Conservation (phyloP, 2,888 invertebrate species). For the Chymomyza procnemis region DNA sequence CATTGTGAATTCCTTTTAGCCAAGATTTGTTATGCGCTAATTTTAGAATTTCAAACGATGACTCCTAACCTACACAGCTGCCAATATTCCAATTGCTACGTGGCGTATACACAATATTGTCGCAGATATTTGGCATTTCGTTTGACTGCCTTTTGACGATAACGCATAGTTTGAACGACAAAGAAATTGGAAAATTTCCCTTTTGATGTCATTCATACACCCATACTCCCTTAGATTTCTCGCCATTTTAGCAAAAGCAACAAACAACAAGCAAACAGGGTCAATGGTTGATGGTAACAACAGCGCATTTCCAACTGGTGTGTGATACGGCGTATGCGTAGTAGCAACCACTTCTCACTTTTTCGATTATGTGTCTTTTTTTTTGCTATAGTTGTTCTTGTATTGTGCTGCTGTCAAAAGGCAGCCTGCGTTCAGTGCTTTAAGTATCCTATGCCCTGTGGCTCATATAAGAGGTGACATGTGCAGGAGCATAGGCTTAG, state of each 20-base stretch:
- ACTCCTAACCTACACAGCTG: neutral
- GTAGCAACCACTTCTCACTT: slow-evolving; percentile 2
- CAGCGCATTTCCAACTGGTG: neutral
- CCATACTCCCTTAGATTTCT: neutral
- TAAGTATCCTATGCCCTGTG: slow-evolving; percentile 56
- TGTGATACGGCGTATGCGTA: slow-evolving; percentile 44
- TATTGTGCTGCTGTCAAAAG: slow-evolving; percentile 57
- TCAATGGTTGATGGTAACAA: neutral
- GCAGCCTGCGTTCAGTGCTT: slow-evolving; percentile 56
- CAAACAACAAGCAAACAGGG: neutral
- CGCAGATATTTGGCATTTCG: slow-evolving; percentile 68
- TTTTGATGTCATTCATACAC: neutral
- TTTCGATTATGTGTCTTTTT: neutral
- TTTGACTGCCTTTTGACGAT: slow-evolving; percentile 51
- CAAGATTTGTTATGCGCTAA: neutral
- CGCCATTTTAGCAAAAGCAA: neutral
- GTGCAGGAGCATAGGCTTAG: neutral
- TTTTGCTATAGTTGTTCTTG: slow-evolving; percentile 21
- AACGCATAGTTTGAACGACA: slow-evolving; percentile 21
- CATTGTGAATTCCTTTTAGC: neutral
- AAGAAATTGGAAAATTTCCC: neutral
- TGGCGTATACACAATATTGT: slow-evolving; percentile 63
- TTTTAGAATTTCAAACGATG: neutral
- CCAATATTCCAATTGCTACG: slow-evolving; percentile 17
- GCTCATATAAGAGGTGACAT: slow-evolving; percentile 56